phyloP scores from a whole-genome alignment of 2,113 vertebrate species.

The Oncorhynchus kisutch region DNA sequence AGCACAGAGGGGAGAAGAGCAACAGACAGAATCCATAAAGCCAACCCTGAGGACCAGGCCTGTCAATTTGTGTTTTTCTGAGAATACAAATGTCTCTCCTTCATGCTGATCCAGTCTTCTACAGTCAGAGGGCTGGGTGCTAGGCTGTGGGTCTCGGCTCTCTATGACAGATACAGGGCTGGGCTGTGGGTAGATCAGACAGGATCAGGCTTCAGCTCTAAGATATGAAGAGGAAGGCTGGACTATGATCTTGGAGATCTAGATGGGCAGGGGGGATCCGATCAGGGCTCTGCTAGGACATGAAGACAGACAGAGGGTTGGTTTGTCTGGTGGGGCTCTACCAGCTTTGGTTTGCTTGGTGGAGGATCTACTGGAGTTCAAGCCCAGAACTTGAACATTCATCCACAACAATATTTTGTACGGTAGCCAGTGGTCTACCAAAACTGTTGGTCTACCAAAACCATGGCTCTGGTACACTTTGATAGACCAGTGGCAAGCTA shows the following conservation, averaged over 20 bases:
- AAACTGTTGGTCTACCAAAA: too few relatives aligned
- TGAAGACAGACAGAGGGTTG: not conserved
- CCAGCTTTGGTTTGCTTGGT: too few relatives aligned
- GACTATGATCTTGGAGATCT: not conserved
- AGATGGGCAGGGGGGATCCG: not conserved
- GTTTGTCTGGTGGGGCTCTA: not conserved
- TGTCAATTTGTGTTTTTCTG: slow-evolving; percentile 48
- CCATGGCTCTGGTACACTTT: too few relatives aligned
- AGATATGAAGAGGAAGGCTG: not conserved
- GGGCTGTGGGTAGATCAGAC: not conserved
- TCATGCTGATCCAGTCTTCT: slow-evolving; percentile 37
- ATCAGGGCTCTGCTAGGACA: not conserved
- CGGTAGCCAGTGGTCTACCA: too few relatives aligned
- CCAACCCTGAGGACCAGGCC: slow-evolving; percentile 43
- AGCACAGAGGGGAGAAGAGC: not conserved
- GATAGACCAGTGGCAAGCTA: too few relatives aligned
- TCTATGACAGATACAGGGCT: not conserved
- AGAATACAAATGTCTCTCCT: slow-evolving; percentile 57
- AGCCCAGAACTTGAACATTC: too few relatives aligned
- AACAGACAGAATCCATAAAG: slow-evolving; percentile 58
- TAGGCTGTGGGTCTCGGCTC: not conserved
- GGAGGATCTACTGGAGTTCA: too few relatives aligned
- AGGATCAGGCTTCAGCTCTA: too few relatives aligned
- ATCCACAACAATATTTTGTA: too few relatives aligned
- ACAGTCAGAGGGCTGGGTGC: slow-evolving; percentile 6